phyloP scores from a whole-genome alignment of 2,113 vertebrate genomes.

The Meles meles region DNA sequence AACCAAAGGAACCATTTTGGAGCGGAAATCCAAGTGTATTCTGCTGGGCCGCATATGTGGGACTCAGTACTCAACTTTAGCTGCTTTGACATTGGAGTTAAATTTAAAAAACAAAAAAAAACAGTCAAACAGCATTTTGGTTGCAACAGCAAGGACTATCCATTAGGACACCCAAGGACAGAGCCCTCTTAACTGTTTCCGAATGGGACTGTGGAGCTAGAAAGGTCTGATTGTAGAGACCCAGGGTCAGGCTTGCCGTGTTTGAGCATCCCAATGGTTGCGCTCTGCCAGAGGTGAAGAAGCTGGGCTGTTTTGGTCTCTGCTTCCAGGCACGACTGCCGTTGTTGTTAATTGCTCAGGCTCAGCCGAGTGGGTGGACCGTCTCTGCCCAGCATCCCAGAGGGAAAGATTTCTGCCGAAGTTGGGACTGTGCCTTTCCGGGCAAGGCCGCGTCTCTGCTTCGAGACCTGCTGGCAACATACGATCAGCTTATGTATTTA shows the following conservation, averaged over 20 bases:
- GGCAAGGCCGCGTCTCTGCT: neutral
- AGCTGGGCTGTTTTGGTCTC: neutral
- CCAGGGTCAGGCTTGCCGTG: neutral
- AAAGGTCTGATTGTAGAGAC: neutral
- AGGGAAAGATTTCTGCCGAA: neutral
- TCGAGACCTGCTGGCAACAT: neutral
- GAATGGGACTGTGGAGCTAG: neutral
- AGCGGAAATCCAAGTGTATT: neutral
- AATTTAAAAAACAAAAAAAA: neutral
- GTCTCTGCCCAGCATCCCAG: fast-evolving
- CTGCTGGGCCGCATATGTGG: neutral
- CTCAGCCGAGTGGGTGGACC: fast-evolving
- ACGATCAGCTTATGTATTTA: neutral
- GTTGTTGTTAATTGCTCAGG: neutral
- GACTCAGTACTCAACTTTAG: neutral
- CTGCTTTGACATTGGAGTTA: neutral
- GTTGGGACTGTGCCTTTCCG: neutral
- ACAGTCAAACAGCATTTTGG: neutral
- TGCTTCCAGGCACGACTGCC: fast-evolving
- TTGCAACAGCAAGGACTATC: neutral
- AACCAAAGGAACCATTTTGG: neutral
- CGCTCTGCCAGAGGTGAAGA: fast-evolving
- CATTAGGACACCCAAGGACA: neutral
- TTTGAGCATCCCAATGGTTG: too few species aligned
- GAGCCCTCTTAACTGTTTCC: neutral